Evolutionary conservation across 2,113 vertebrate genomes (phyloP).

Genomic region (Tragelaphus imberbis): DNA sequence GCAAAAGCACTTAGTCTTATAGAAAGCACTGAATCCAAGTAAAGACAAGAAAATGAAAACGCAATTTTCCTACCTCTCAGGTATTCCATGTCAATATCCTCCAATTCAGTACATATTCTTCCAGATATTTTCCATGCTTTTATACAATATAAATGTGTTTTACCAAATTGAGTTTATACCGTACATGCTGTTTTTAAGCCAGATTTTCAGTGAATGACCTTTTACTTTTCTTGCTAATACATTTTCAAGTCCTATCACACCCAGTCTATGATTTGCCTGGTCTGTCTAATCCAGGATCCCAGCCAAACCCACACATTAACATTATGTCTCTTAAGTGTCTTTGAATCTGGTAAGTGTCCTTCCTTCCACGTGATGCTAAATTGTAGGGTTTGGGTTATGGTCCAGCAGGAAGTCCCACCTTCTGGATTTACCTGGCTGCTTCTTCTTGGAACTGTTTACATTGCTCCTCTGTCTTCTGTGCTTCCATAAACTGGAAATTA

Average conservation of each 20-base stretch:
- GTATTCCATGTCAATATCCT: background rate
- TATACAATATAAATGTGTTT: too few species aligned
- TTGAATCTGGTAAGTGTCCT: background rate
- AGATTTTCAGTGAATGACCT: background rate
- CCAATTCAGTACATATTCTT: background rate
- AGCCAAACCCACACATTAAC: background rate
- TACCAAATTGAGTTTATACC: background rate
- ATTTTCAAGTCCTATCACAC: background rate
- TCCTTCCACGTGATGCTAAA: background rate
- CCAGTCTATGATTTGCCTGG: background rate
- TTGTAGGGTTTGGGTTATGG: background rate
- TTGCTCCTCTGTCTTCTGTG: background rate
- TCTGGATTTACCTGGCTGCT: background rate
- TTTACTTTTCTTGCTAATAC: background rate
- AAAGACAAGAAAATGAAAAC: background rate
- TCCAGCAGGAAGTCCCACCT: background rate
- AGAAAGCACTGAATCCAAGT: background rate
- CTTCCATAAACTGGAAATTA: background rate
- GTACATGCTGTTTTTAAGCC: background rate
- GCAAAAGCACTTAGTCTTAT: background rate
- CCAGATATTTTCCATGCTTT: background rate
- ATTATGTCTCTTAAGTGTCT: background rate
- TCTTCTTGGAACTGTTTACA: background rate
- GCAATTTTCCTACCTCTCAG: background rate
- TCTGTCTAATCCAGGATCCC: background rate